phyloP scores from a whole-genome alignment of 2,113 vertebrate species.

The Brienomyrus brachyistius region DNA sequence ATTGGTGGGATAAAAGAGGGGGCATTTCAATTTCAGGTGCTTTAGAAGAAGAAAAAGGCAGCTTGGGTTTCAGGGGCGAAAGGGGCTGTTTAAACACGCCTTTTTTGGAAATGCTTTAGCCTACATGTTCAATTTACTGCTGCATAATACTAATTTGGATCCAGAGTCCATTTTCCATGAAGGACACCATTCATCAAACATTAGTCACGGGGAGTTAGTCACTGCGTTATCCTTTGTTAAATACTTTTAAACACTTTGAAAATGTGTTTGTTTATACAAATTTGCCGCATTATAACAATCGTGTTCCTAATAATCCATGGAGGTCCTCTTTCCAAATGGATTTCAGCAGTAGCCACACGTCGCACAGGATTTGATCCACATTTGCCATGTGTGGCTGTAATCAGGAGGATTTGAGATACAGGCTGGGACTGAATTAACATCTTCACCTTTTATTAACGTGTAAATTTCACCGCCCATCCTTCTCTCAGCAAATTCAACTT shows the following conservation, averaged over 20 bases:
- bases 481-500: constrained; percentile 18
- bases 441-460: constrained; percentile 46
- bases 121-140: background rate
- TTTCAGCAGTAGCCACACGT: no score
- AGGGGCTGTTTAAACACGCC: constrained; percentile 30
- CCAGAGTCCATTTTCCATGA: background rate
- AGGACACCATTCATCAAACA: background rate
- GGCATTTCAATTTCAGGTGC: constrained; percentile 33
- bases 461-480: constrained; percentile 44
- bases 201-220: background rate
- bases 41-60: constrained; percentile 23
- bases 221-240: background rate
- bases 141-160: background rate
- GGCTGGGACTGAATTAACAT: constrained; percentile 29
- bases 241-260: constrained; percentile 28
- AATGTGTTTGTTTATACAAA: constrained; percentile 38
- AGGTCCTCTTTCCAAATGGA: background rate
- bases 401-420: constrained; percentile 38
- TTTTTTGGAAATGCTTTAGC: constrained; percentile 24
- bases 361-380: constrained; percentile 30
- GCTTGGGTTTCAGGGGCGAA: constrained; percentile 35
- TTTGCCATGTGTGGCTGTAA: constrained; percentile 36
- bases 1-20: constrained; percentile 42
- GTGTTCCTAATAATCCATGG: background rate
- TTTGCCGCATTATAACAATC: constrained; percentile 29